Base-by-base conservation (phyloP, 2,797 vertebrate genomes). In the Platalea minor region DNA sequence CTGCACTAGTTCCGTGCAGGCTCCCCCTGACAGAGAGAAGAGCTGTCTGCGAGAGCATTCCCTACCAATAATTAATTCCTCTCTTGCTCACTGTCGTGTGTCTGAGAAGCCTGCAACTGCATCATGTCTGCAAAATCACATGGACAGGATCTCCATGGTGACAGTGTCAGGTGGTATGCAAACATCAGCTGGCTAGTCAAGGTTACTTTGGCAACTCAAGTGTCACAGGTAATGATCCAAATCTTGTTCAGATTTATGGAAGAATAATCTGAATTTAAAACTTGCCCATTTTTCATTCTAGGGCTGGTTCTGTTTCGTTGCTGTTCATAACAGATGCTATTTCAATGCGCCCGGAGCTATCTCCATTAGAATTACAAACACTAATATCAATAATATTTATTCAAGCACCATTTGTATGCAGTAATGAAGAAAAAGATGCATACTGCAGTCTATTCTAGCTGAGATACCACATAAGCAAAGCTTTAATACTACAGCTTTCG, bases 161-260 rank as follows among this genome's bases (percentile, higher is more conserved):
- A 95, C 35, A 14, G 88, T 77, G 91, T 76, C 94, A 89, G 7
- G 88, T 6, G 26, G 65, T 59, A 23, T 28, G 74, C 85, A 83
- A 85, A 82, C 64, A 76, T 78, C 84, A 89, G 90, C 96, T 67
- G 88, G 84, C 86, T 78, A 92, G 57, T 28, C 92, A 51, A 73
- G 76, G 95, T 97, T 96, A 93, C 93, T 89, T 41, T 80, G 95
- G 96, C 76, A 96, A 93, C 95, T 50, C 53, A 39, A 88, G 53
- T 39, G 67, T 60, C 80, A 85, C 72, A 96, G 94, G 87, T 91
- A 96, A 93, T 57, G 84, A 95, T 69, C 63, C 96, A 70, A 72
- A 94, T 93, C 85, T 89, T 61, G 70, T n/a, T 60, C 60, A 29
- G 68, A 70, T 63, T 80, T 82, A 85, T 88, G 75, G 70, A 82